Evolutionary conservation across 2,113 vertebrate genomes (phyloP).

Genomic region (Myiozetetes cayanensis): DNA sequence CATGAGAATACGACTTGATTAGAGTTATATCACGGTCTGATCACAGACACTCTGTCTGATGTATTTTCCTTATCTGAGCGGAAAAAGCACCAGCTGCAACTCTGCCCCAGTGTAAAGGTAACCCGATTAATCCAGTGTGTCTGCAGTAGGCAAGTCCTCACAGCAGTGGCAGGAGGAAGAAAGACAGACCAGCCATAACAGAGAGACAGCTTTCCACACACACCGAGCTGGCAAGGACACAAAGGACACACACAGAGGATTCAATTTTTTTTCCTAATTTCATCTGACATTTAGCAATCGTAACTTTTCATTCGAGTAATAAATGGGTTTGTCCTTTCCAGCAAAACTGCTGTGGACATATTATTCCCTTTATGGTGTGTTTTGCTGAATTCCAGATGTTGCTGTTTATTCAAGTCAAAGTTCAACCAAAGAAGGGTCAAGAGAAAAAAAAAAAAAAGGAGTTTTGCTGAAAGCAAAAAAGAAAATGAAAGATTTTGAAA

Average conservation of each 20-base stretch:
- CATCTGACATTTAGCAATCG: conserved; percentile 41
- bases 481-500: not conserved
- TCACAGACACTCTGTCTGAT: not conserved
- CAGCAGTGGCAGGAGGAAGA: not conserved
- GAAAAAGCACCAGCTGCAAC: not conserved
- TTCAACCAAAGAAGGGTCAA: conserved; percentile 25
- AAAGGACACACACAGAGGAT: not conserved
- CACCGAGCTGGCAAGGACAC: conserved; percentile 1
- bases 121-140: not conserved
- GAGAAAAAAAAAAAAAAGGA: not conserved
- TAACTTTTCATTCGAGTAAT: conserved; percentile 47
- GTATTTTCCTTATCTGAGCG: not conserved
- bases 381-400: conserved; percentile 55
- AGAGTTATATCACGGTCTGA: rapidly evolving
- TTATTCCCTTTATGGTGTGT: conserved; percentile 45
- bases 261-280: conserved; percentile 16
- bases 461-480: not conserved
- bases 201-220: not conserved
- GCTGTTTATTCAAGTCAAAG: conserved; percentile 56
- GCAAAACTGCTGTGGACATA: conserved; percentile 27
- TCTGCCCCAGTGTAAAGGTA: not conserved
- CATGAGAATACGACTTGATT: not conserved
- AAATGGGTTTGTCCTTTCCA: conserved; percentile 49
- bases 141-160: not conserved
- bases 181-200: not conserved